Percentiles rank a stretch among this genome's conserved stretches.
These are phyloP conservation scores for Nemotelus pantherinus DNA, from an alignment of 2,888 invertebrate species.

Conservation along the genomic window DNA sequence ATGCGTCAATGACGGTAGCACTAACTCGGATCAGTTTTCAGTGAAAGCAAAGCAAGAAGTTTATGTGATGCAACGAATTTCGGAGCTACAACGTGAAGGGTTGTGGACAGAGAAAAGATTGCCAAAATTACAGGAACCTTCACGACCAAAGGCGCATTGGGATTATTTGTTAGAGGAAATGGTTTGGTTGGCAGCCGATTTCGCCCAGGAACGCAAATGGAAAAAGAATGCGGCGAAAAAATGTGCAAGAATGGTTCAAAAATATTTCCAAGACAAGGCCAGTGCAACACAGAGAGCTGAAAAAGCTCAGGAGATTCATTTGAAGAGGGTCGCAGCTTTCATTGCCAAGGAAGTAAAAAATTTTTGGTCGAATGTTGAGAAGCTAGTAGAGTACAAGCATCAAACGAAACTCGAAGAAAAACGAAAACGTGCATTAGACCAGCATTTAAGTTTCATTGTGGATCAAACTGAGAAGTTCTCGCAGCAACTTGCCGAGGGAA, in stretches of 20 bases:
- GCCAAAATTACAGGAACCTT: constrained; percentile 91
- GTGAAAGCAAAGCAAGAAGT: constrained; percentile 92
- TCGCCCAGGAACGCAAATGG: constrained; percentile 97
- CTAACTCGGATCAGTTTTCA: constrained; percentile 77
- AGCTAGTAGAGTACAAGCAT: constrained; percentile 94
- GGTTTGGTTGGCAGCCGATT: constrained; percentile 98
- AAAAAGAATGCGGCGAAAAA: constrained; percentile 95
- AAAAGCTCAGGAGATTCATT: constrained; percentile 87
- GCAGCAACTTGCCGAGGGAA: constrained; percentile 85
- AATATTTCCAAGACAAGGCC: constrained; percentile 91
- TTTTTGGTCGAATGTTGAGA: constrained; percentile 97
- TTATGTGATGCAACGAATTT: constrained; percentile 90
- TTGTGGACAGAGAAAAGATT: constrained; percentile 93
- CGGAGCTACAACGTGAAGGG: constrained; percentile 92
- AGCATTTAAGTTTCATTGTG: constrained; percentile 96
- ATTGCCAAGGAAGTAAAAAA: constrained; percentile 92
- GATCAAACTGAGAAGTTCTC: constrained; percentile 98
- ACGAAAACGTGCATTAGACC: constrained; percentile 92
- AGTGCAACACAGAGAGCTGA: constrained; percentile 89
- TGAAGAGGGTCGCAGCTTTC: constrained; percentile 86
- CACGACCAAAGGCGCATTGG: constrained; percentile 94
- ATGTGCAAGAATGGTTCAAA: constrained; percentile 90
- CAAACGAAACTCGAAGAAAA: constrained; percentile 93
- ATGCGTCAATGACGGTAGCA: constrained; percentile 49
- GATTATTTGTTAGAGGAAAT: constrained; percentile 98